These are phyloP conservation scores for Crematogaster levior DNA, from an alignment of 2,888 invertebrate genomes.

Conservation along the genomic window DNA sequence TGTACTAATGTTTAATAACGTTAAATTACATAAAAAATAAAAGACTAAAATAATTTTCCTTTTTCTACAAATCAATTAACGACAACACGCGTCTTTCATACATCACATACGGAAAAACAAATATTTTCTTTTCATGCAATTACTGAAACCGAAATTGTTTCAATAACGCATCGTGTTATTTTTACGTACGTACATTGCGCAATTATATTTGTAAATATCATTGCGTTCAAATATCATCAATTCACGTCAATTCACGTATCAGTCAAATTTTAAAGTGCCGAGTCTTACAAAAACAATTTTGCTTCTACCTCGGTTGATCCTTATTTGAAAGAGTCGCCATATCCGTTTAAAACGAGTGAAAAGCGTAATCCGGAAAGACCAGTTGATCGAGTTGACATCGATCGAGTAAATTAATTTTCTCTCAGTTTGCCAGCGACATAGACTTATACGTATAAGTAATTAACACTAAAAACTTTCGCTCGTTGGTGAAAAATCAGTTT, in stretches of 20 bases:
- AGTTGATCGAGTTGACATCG: background rate
- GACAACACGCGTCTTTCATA: too few relatives aligned
- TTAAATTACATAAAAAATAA: too few relatives aligned
- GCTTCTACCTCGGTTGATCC: background rate
- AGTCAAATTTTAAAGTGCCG: background rate
- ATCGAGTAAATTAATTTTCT: background rate
- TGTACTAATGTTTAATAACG: too few relatives aligned
- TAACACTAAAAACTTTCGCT: background rate
- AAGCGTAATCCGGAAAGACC: background rate
- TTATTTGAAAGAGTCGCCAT: background rate
- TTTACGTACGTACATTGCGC: too few relatives aligned
- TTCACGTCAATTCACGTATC: background rate
- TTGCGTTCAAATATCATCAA: too few relatives aligned
- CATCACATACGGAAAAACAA: too few relatives aligned
- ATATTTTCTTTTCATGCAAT: too few relatives aligned
- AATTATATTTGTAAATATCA: too few relatives aligned
- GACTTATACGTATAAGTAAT: background rate
- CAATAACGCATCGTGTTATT: too few relatives aligned
- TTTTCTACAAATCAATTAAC: too few relatives aligned
- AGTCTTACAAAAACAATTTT: background rate
- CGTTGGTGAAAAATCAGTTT: constrained; percentile 2
- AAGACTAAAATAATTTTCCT: too few relatives aligned
- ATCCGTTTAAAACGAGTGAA: background rate
- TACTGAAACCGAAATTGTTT: too few relatives aligned
- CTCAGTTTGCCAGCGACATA: background rate